Conservation (phyloP, 1,140 invertebrate species). For the Campoletis sonorensis region DNA sequence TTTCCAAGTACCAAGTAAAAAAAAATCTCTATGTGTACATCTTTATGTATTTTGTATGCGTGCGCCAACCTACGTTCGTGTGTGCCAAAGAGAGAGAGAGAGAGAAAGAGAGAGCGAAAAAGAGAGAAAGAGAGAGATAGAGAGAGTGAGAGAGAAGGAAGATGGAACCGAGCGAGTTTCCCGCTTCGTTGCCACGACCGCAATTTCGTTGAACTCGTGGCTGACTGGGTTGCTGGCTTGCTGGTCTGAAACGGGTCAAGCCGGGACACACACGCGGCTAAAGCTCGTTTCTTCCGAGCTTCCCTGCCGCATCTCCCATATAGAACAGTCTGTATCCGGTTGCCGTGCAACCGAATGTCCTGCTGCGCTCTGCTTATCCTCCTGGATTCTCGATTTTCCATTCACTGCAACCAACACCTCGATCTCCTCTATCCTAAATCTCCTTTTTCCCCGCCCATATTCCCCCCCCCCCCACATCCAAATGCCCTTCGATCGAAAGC, state of each 20-base stretch:
- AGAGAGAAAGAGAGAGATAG: too few relatives aligned
- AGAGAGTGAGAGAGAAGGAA: background rate
- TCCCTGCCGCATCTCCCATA: background rate
- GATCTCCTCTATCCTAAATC: background rate
- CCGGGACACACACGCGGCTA: slow-evolving; percentile 31
- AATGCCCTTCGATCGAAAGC: slow-evolving; percentile 17
- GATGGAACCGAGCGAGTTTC: slow-evolving; percentile 16
- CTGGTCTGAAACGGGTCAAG: slow-evolving; percentile 39
- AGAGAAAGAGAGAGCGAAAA: too few relatives aligned
- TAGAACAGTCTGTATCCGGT: slow-evolving; percentile 10
- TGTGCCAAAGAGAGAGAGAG: background rate
- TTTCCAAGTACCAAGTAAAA: slow-evolving; percentile 19
- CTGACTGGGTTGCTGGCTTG: slow-evolving; percentile 36
- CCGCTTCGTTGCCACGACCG: slow-evolving; percentile 29
- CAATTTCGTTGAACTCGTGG: slow-evolving; percentile 41
- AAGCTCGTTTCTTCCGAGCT: slow-evolving; percentile 20
- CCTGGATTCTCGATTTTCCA: slow-evolving; percentile 32
- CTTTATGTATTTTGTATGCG: background rate
- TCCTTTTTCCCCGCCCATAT: background rate
- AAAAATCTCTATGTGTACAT: background rate
- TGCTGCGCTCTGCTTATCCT: slow-evolving; percentile 16
- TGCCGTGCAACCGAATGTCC: slow-evolving; percentile 34
- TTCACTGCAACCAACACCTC: background rate
- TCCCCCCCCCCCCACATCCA: background rate
- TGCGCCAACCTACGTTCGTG: background rate